Conservation (phyloP, 1,140 invertebrate species). For the Pomacea maculata region DNA sequence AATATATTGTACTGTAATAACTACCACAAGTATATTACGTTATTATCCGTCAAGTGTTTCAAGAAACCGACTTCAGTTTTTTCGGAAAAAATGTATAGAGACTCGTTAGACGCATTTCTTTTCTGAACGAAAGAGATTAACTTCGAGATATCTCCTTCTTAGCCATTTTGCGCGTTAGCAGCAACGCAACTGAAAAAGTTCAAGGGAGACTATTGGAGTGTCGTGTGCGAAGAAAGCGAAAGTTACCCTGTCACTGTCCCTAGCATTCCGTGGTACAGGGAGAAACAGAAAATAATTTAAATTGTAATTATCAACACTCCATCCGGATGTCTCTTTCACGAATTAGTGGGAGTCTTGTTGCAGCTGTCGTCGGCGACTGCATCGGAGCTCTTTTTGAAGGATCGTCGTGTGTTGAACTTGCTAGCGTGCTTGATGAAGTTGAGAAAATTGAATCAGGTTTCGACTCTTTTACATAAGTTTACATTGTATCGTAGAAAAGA, state of each 20-base stretch:
- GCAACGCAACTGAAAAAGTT: too few relatives aligned
- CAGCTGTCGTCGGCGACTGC: conserved; percentile 78
- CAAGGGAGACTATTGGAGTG: neutral
- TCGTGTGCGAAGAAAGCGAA: neutral
- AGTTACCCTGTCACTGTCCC: neutral
- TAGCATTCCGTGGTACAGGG: neutral
- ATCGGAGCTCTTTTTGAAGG: conserved; percentile 77
- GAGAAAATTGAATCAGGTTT: conserved; percentile 32
- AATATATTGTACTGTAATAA: too few relatives aligned
- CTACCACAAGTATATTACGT: too few relatives aligned
- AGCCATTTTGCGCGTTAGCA: too few relatives aligned
- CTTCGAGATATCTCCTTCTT: too few relatives aligned
- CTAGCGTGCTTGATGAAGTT: conserved; percentile 23
- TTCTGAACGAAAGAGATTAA: too few relatives aligned
- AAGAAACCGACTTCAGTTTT: too few relatives aligned
- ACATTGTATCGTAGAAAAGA: too few relatives aligned
- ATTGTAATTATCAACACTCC: neutral
- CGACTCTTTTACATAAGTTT: neutral
- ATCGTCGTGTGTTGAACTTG: neutral
- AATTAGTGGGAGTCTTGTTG: conserved; percentile 72
- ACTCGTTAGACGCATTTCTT: too few relatives aligned
- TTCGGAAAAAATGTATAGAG: too few relatives aligned
- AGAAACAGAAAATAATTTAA: neutral
- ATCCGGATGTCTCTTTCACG: neutral
- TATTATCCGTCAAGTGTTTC: too few relatives aligned